Evolutionary conservation across 1,140 invertebrate species (phyloP).

Genomic region (Microplitis demolitor): DNA sequence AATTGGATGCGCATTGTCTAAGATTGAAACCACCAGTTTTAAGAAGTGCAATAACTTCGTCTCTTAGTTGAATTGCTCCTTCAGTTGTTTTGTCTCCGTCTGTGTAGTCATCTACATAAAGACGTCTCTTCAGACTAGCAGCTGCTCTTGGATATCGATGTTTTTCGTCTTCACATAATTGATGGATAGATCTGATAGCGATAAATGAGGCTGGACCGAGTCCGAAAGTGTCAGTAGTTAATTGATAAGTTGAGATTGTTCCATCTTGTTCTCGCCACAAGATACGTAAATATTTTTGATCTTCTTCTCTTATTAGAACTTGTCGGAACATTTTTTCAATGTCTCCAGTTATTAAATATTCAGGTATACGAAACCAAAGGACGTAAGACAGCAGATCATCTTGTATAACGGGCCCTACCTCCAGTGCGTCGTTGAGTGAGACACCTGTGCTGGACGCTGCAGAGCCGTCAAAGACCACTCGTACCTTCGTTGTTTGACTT

Average conservation of each 20-base stretch:
- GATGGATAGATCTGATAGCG: conserved; percentile 17
- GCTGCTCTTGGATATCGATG: conserved; percentile 35
- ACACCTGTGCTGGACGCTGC: conserved; percentile 26
- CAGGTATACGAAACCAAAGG: conserved; percentile 30
- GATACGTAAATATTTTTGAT: conserved; percentile 28
- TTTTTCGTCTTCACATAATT: conserved; percentile 42
- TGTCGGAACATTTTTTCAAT: conserved; percentile 39
- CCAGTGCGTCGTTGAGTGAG: conserved; percentile 41
- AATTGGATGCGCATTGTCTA: conserved; percentile 48
- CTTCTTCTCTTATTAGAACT: conserved; percentile 20
- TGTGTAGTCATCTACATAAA: conserved; percentile 35
- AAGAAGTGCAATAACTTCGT: conserved; percentile 35
- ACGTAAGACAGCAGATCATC: conserved; percentile 18
- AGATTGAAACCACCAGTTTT: conserved; percentile 39
- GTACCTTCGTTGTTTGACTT: background rate
- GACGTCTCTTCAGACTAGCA: conserved; percentile 33
- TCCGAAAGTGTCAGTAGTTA: conserved; percentile 45
- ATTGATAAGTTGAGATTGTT: conserved; percentile 12
- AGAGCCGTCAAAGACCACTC: conserved; percentile 42
- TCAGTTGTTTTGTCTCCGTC: conserved; percentile 36
- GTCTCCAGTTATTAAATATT: conserved; percentile 34
- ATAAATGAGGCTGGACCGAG: conserved; percentile 42
- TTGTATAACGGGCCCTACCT: conserved; percentile 22
- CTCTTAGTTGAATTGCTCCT: conserved; percentile 38
- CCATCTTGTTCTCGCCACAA: conserved; percentile 25